Evolutionary conservation across 2,888 invertebrate genomes (phyloP).

Genomic region (Hemistola chrysoprasaria): DNA sequence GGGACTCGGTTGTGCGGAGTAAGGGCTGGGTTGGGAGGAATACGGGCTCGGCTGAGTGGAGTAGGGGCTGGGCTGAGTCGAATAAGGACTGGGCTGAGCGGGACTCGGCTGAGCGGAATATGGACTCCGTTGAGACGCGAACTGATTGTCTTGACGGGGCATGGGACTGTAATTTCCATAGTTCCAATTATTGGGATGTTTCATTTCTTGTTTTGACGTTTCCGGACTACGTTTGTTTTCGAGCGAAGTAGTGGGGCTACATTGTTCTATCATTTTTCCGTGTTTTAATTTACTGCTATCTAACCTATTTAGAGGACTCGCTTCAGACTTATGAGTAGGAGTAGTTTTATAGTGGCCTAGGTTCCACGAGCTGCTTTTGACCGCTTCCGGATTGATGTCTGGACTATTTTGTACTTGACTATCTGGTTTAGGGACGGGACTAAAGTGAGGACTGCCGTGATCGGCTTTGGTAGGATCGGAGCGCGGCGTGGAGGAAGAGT

Average conservation of each 20-base stretch:
- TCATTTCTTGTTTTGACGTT: conserved; percentile 66
- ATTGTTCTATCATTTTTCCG: conserved; percentile 69
- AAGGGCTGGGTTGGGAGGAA: conserved; percentile 74
- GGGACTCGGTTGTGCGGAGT: conserved; percentile 73
- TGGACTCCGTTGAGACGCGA: conserved; percentile 73
- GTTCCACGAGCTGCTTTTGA: conserved; percentile 67
- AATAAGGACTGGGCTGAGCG: conserved; percentile 75
- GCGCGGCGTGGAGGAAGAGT: conserved; percentile 71
- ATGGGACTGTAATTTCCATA: conserved; percentile 73
- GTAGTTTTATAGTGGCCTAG: conserved; percentile 70
- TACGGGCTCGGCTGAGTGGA: conserved; percentile 74
- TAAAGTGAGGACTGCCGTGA: conserved; percentile 67
- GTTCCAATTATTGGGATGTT: conserved; percentile 69
- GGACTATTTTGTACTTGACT: conserved; percentile 74
- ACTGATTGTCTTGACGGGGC: conserved; percentile 69
- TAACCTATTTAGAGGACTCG: conserved; percentile 70
- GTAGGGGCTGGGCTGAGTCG: conserved; percentile 71
- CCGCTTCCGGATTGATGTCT: conserved; percentile 58
- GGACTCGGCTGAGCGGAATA: conserved; percentile 73
- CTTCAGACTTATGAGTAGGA: conserved; percentile 72
- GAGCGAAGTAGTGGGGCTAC: conserved; percentile 72
- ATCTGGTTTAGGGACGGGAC: conserved; percentile 72
- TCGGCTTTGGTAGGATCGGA: conserved; percentile 61
- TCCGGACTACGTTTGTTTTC: conserved; percentile 75
- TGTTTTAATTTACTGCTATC: conserved; percentile 70